Evolutionary conservation across 2,113 vertebrate species (phyloP).

Genomic region (Gadus chalcogrammus): DNA sequence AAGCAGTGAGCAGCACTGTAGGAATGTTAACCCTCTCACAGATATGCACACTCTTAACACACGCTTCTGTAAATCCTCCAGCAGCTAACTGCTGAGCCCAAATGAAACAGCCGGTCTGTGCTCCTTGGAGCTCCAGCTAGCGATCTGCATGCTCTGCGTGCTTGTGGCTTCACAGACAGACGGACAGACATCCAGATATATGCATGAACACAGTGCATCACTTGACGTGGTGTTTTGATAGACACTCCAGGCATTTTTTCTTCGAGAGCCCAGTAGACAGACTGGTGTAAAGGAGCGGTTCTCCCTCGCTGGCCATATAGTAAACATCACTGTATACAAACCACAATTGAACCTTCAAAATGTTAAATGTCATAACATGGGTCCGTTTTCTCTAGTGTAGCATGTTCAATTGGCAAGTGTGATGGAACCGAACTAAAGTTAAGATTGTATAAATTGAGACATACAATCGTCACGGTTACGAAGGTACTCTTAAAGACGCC

Average conservation of each 20-base stretch:
- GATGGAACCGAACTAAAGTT: too few relatives aligned
- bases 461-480: too few relatives aligned
- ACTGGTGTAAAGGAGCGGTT: constrained; percentile 26
- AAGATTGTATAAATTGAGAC: too few relatives aligned
- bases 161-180: constrained; percentile 37
- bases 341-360: constrained; percentile 6
- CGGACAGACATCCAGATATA: not conserved
- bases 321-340: not conserved
- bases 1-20: constrained; percentile 21
- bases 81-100: constrained; percentile 33
- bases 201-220: constrained; percentile 16
- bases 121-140: constrained; percentile 10
- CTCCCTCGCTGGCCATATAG: not conserved
- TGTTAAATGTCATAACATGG: not conserved
- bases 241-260: constrained; percentile 42
- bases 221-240: constrained; percentile 41
- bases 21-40: constrained; percentile 8
- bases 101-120: constrained; percentile 47
- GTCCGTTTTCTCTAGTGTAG: too few relatives aligned
- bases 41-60: constrained; percentile 4
- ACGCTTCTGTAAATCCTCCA: constrained; percentile 32
- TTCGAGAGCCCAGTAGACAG: constrained; percentile 25
- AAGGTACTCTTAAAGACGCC: too few relatives aligned
- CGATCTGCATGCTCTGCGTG: constrained; percentile 51
- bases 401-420: too few relatives aligned